These are phyloP conservation scores for Pseudomyrmex pallidus DNA, from an alignment of 1,140 invertebrate genomes.

Conservation along the genomic window DNA sequence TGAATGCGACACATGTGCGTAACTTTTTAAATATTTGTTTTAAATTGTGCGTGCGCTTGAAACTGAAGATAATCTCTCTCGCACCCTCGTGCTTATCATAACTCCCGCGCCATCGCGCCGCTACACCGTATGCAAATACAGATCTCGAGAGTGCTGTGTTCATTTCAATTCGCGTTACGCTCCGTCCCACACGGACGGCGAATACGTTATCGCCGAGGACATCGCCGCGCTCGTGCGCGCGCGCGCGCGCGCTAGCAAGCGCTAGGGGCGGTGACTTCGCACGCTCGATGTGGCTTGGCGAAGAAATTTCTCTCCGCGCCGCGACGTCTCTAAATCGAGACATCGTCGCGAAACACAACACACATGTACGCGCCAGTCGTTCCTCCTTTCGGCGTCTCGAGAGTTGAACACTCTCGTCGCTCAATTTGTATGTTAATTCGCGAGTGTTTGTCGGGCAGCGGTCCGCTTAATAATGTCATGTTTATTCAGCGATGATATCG, in stretches of 20 bases:
- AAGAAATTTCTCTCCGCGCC: slow-evolving; percentile 45
- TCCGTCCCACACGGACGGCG: no score
- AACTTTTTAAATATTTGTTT: no score
- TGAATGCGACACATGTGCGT: background rate
- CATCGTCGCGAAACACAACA: slow-evolving; percentile 60
- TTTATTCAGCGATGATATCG: slow-evolving; percentile 86
- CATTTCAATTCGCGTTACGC: slow-evolving; percentile 9
- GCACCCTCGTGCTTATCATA: background rate
- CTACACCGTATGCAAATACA: background rate
- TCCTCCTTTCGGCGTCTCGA: slow-evolving; percentile 68
- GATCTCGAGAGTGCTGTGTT: slow-evolving; percentile 1
- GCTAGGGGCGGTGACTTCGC: slow-evolving; percentile 15
- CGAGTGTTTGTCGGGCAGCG: slow-evolving; percentile 83
- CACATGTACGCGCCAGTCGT: slow-evolving; percentile 34
- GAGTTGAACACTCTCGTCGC: slow-evolving; percentile 77
- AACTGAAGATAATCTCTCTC: background rate
- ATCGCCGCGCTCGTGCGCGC: no score
- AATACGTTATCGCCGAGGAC: background rate
- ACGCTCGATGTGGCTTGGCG: slow-evolving; percentile 52
- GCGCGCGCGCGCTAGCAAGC: background rate
- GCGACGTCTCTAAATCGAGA: slow-evolving; percentile 71
- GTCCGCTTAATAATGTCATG: slow-evolving; percentile 86
- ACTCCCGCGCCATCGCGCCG: background rate
- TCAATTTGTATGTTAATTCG: slow-evolving; percentile 86
- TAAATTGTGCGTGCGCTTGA: background rate